Base-by-base conservation (phyloP, 2,888 invertebrate genomes). In the Spilosoma lubricipeda region DNA sequence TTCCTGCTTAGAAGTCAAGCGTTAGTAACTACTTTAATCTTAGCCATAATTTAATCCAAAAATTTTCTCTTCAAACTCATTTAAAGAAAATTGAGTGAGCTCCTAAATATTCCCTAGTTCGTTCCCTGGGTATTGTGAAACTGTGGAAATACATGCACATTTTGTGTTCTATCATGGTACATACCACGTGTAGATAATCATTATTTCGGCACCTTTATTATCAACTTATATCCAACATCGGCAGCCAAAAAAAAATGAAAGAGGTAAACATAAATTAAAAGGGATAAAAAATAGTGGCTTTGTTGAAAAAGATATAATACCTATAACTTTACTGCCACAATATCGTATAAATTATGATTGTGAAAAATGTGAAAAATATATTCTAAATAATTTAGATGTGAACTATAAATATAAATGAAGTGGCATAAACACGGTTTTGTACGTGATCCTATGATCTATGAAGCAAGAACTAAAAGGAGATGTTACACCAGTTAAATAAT, bases 341-440 rank as follows among this genome's bases (percentile, higher is more conserved):
- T 30, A 23, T 20, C 23, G 5, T 36, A 23, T 20, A 15, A 66
- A 39, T 39, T 23, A 71, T 66, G 81, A 82, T 39, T 82, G 72
- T 84, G 83, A 84, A 64, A 86, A 82, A 85, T 76, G 56, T 56
- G 42, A 73, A 71, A 73, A 67, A 84, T 75, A 77, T 78, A 81
- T 77, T 79, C 39, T 77, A 72, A 72, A 78, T 75, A 71, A 68
- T 79, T 78, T 76, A 75, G 82, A 83, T 71, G 68, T 76, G 70
- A 68, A 59, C 68, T 75, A 81, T 85, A 83, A 80, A 83, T 85
- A 82, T 75, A 77, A 45, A 33, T 63, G 52, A 70, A 73, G 27
- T 64, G 64, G 68, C 71, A 59, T 36, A 33, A 59, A 67, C 71
- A 73, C 70, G 71, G 66, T 13, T 33, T 15, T 11, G 0, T 3